Evolutionary conservation across 2,113 vertebrate species (phyloP).

Genomic region (Notiomystis cincta): DNA sequence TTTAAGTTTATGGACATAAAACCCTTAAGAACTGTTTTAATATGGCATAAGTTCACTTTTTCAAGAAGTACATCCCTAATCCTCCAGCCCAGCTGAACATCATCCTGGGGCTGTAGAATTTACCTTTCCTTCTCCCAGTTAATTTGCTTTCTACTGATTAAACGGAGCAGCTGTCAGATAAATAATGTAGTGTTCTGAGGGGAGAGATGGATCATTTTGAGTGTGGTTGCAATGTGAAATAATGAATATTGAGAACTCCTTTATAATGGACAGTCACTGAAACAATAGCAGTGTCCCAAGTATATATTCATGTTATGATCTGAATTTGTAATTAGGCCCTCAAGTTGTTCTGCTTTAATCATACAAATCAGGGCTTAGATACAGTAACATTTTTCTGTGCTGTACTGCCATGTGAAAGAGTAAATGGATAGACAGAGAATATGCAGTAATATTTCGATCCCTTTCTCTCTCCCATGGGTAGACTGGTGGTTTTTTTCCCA

Average conservation of each 20-base stretch:
- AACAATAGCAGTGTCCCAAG: background rate
- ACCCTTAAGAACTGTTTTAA: background rate
- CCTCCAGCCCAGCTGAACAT: background rate
- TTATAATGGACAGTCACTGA: background rate
- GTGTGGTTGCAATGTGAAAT: background rate
- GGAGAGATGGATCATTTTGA: too few species aligned
- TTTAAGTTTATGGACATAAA: background rate
- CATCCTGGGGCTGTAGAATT: background rate
- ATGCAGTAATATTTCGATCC: background rate
- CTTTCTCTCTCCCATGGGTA: background rate
- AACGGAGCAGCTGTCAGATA: background rate
- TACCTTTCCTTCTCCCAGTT: background rate
- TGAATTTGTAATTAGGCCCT: background rate
- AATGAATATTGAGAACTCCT: background rate
- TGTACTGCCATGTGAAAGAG: too few species aligned
- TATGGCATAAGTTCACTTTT: background rate
- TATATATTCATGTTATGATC: background rate
- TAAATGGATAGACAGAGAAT: background rate
- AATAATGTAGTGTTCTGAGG: background rate
- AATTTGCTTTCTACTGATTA: background rate
- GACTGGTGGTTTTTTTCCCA: background rate
- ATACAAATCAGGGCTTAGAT: background rate
- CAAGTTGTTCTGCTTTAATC: background rate
- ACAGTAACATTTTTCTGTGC: background rate
- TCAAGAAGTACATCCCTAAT: background rate